Percentiles rank a stretch among this genome's conserved stretches.
phyloP scores from a whole-genome alignment of 2,797 vertebrate species.

The Rhinichthys osculus region DNA sequence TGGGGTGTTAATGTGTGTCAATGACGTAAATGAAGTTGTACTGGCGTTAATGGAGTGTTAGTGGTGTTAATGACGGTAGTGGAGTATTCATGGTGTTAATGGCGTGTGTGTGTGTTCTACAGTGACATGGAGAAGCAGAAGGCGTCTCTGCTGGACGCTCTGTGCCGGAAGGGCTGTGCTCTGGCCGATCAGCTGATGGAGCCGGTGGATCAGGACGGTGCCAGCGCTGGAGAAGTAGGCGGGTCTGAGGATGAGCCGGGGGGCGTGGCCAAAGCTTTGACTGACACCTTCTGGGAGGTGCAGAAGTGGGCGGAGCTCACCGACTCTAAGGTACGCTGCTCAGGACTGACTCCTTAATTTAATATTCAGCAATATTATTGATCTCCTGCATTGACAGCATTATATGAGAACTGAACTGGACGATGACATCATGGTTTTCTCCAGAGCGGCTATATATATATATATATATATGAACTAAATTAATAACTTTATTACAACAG shows the following conservation, averaged over 20 bases:
- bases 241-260: constrained; percentile 85
- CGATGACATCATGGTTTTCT: too few species aligned
- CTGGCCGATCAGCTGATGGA: constrained; percentile 91
- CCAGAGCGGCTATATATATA: too few species aligned
- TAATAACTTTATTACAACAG: too few species aligned
- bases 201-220: constrained; percentile 81
- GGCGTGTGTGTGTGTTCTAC: neutral
- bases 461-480: too few species aligned
- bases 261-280: constrained; percentile 77
- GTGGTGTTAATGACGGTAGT: too few species aligned
- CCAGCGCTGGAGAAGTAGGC: constrained; percentile 75
- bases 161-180: constrained; percentile 93
- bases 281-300: constrained; percentile 92
- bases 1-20: too few species aligned
- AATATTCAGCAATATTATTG: too few species aligned
- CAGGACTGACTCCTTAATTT: neutral
- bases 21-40: too few species aligned
- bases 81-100: too few species aligned
- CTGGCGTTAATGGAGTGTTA: too few species aligned
- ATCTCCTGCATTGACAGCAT: too few species aligned
- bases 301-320: constrained; percentile 96
- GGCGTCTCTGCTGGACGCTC: constrained; percentile 89
- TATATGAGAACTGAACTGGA: too few species aligned
- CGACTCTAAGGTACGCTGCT: constrained; percentile 87
- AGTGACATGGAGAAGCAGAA: constrained; percentile 99